Conservation (phyloP, 1,140 invertebrate genomes). For the Choristoneura fumiferana region DNA sequence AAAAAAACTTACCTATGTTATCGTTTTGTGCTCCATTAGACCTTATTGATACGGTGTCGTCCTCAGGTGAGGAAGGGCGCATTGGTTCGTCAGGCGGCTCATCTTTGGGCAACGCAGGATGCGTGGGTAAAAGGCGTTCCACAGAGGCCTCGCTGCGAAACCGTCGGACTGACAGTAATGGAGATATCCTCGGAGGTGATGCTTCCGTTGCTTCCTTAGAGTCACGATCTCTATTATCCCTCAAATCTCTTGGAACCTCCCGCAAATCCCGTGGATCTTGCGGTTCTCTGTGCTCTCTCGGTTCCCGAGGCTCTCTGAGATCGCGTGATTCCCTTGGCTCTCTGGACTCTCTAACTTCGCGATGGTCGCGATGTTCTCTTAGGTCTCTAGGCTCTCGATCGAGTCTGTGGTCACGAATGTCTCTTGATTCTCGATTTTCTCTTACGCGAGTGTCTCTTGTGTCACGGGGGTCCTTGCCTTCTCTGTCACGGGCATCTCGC, state of each 20-base stretch:
- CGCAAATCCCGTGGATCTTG: slow-evolving; percentile 48
- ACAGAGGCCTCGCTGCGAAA: slow-evolving; percentile 63
- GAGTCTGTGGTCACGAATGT: slow-evolving; percentile 25
- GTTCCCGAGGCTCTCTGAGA: slow-evolving; percentile 47
- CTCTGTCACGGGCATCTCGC: slow-evolving; percentile 51
- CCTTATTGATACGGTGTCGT: slow-evolving; percentile 71
- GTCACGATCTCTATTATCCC: slow-evolving; percentile 55
- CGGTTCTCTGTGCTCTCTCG: slow-evolving; percentile 44
- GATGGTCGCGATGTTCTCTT: slow-evolving; percentile 42
- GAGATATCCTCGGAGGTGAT: slow-evolving; percentile 73
- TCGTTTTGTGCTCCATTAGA: slow-evolving; percentile 76
- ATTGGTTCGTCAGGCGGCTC: slow-evolving; percentile 75
- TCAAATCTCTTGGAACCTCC: slow-evolving; percentile 52
- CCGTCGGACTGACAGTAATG: slow-evolving; percentile 68
- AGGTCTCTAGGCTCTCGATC: slow-evolving; percentile 41
- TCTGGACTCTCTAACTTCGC: slow-evolving; percentile 22
- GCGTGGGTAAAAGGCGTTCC: slow-evolving; percentile 58
- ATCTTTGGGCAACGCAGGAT: slow-evolving; percentile 73
- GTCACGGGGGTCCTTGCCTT: slow-evolving; percentile 50
- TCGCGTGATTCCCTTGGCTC: slow-evolving; percentile 46
- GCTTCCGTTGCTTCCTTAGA: slow-evolving; percentile 61
- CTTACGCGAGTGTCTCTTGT: slow-evolving; percentile 39
- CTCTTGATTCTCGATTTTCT: slow-evolving; percentile 44
- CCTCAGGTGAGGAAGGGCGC: slow-evolving; percentile 72
- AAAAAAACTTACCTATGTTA: slow-evolving; percentile 62